Evolutionary conservation across 2,888 invertebrate species (phyloP), one percentile per base, ranked within the genome.

Genomic region (Ditula angustiorana): DNA sequence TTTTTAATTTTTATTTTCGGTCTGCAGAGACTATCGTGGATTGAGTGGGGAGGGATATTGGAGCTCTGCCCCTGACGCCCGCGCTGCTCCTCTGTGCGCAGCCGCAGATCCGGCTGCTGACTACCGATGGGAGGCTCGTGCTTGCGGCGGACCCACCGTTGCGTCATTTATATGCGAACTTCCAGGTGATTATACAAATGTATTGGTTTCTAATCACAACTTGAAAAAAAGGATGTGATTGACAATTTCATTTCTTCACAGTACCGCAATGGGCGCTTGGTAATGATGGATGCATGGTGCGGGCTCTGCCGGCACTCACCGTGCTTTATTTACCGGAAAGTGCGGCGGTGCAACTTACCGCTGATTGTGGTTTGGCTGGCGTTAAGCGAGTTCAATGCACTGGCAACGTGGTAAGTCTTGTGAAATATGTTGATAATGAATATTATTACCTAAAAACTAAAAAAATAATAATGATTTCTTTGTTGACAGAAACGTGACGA

Each of bases 81-180:
- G 88, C 24, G 89, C 93, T 11, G 93, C 92, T 4, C 95, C 96
- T 0, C 92, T 96, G 3, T 96, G 96, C 79, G 96, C 96, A 21
- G 96, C 96, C 50, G 95, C 96, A 65, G 95, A 96, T 83, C 96
- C 96, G 1, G 94, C 95, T 3, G 94, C 95, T 8, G 96, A 96
- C 88, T 96, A 96, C 86, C 94, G 96, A 69, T 96, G 96, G 96
- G 95, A 95, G 78, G 95, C 96, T 0, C 90, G 95, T 52, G 93
- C 95, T 10, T 96, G 96, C 76, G 96, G 96, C 8, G 96, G 96
- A 23, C 96, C 96, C 0, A 95, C 96, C 69, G 95, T 96, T 0
- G 96, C 96, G 0, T 95, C 96, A 5, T 96, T 96, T 82, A 95
- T 96, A 69, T 96, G 96, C 81, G 96, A 96, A 93, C 92, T 96